These are phyloP conservation scores for Auanema sp. DNA, from an alignment of 2,888 invertebrate genomes.

Conservation along the genomic window DNA sequence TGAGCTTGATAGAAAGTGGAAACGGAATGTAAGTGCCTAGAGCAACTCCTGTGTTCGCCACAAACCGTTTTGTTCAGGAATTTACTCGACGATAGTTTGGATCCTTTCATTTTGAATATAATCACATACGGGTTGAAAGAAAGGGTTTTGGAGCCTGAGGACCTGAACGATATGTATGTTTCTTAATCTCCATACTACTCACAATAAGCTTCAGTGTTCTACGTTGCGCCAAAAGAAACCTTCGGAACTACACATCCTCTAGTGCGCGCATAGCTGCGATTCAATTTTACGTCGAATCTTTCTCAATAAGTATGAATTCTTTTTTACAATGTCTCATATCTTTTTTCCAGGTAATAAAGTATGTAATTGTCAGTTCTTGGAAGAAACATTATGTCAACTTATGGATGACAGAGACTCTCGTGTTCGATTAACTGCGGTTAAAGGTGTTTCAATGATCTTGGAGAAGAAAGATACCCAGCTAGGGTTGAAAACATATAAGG, in stretches of 20 bases:
- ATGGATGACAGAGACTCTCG: slow-evolving; percentile 37
- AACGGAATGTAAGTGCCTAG: too few relatives aligned
- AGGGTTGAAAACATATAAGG: background rate
- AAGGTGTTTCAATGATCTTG: slow-evolving; percentile 20
- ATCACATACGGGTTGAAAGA: slow-evolving; percentile 10
- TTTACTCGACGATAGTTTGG: background rate
- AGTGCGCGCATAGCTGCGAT: slow-evolving; percentile 12
- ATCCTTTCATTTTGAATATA: slow-evolving; percentile 9
- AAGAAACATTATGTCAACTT: slow-evolving; percentile 18
- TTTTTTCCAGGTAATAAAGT: background rate
- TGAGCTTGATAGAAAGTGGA: too few relatives aligned
- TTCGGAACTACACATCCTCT: background rate
- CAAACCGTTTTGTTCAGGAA: background rate
- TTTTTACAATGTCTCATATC: background rate
- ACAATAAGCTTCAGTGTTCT: slow-evolving; percentile 7
- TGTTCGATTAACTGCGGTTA: slow-evolving; percentile 34
- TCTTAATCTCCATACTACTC: background rate
- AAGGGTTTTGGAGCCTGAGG: background rate
- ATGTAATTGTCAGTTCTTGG: slow-evolving; percentile 11
- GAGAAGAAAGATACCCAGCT: slow-evolving; percentile 16
- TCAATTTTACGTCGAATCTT: slow-evolving; percentile 14
- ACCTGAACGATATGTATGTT: background rate
- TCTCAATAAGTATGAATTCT: slow-evolving; percentile 3
- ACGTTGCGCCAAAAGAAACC: slow-evolving; percentile 10
- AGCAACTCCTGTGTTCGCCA: background rate